phyloP scores from a whole-genome alignment of 2,888 invertebrate species.

The Troilus luridus region DNA sequence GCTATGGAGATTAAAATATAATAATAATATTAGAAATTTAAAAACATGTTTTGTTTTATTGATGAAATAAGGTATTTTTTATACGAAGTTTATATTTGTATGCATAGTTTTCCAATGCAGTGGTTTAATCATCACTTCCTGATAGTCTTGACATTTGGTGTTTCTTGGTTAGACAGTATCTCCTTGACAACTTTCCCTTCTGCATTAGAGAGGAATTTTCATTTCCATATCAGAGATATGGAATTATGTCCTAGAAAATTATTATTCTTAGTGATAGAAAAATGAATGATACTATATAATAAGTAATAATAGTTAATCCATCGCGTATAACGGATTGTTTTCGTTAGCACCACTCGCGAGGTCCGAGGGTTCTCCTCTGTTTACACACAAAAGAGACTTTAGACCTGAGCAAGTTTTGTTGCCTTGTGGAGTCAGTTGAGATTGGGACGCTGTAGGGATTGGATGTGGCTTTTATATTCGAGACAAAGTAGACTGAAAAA shows the following conservation, averaged over 20 bases:
- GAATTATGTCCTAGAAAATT: not conserved
- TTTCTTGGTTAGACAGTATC: not conserved
- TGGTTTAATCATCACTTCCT: not conserved
- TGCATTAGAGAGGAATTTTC: not conserved
- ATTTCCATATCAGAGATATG: not conserved
- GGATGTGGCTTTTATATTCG: not conserved
- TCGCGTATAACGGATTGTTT: not conserved
- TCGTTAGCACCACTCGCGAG: not conserved
- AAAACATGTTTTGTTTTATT: too few relatives aligned
- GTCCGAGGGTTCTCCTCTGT: not conserved
- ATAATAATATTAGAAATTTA: too few relatives aligned
- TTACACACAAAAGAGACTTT: not conserved
- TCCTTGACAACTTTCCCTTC: constrained; percentile 2
- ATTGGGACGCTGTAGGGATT: not conserved
- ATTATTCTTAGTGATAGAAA: not conserved
- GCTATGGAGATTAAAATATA: too few relatives aligned
- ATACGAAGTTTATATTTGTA: not conserved
- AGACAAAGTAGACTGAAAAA: constrained; percentile 20
- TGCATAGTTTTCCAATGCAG: not conserved
- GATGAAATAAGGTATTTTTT: too few relatives aligned
- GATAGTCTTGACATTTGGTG: constrained; percentile 10
- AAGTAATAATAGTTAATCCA: not conserved
- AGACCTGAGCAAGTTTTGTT: not conserved
- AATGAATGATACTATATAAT: too few relatives aligned
- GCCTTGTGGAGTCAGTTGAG: not conserved